Base-by-base conservation (phyloP, 1,140 invertebrate genomes). In the Calephelis nemesis region DNA sequence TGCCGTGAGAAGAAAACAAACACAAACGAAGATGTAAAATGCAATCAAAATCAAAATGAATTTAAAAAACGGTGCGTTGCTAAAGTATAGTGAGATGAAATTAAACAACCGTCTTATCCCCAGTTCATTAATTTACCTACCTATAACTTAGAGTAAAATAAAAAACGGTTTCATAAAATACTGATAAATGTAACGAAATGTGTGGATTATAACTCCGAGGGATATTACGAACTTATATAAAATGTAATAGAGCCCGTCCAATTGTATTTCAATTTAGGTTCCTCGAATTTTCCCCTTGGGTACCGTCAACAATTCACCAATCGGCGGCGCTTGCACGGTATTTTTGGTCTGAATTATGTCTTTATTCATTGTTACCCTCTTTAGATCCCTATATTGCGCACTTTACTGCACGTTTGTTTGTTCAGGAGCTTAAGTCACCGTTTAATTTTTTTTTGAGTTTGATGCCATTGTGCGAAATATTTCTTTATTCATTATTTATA, bases 301-400 rank as follows among this genome's bases (percentile, higher is more conserved):
- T 62, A 60, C 71, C 69, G 77, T 58, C 52, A 8, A 15, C 9
- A 12, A 58, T 76, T 81, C 74, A 70, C 75, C 76, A 73, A 74
- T 30, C 82, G 74, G 66, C 72, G 68, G 79, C 78, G 74, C 63
- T 65, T 70, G 75, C 73, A 69, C 73, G 76, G 73, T 75, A 77
- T 77, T 76, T 77, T 79, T 73, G 75, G 74, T 77, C 70, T 69
- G 78, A 75, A 75, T 76, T 79, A 79, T 80, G 77, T 79, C 73
- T 68, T 82, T 78, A 83, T 81, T 71, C 71, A 63, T 50, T 52
- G 50, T 66, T 45, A 54, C 64, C 50, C 50, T 65, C 47, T 47
- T 50, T 50, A 50, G 48, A 65, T 63, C 62, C 15, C 42, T 63
- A 42, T 81, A 82, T 82, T 78, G 75, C 73, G 62, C 64, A 77